These are phyloP conservation scores for Anadara kagoshimensis DNA, from an alignment of 1,140 invertebrate genomes.

Conservation along the genomic window DNA sequence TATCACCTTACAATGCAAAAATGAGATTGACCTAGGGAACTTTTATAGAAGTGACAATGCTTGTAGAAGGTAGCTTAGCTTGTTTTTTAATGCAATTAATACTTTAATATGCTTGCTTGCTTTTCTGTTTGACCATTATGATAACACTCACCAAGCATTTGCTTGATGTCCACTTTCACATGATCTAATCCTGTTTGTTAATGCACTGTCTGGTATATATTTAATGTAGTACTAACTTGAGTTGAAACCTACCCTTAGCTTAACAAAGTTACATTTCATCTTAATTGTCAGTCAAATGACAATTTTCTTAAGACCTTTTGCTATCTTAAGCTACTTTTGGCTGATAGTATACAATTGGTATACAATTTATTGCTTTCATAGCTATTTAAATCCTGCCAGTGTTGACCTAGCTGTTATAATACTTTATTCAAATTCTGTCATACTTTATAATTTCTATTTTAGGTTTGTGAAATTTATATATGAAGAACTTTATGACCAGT, in stretches of 20 bases:
- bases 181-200: too few relatives aligned
- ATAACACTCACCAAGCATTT: too few relatives aligned
- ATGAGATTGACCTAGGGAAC: slow-evolving; percentile 18
- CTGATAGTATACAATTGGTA: not conserved
- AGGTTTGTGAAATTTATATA: slow-evolving; percentile 27
- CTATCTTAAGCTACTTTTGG: not conserved
- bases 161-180: too few relatives aligned
- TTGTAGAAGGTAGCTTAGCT: slow-evolving; percentile 21
- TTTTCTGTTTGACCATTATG: not conserved
- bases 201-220: too few relatives aligned
- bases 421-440: not conserved
- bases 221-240: too few relatives aligned
- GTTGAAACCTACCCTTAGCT: too few relatives aligned
- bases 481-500: slow-evolving; percentile 4
- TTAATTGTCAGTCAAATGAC: too few relatives aligned
- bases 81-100: not conserved
- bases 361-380: not conserved
- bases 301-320: not conserved
- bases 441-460: not conserved
- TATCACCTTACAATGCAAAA: slow-evolving; percentile 14
- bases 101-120: not conserved
- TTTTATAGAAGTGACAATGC: slow-evolving; percentile 22
- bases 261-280: too few relatives aligned
- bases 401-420: not conserved
- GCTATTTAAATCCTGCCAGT: not conserved